Percentiles rank a stretch among this genome's conserved stretches.
These are phyloP conservation scores for Cryptotis parvus DNA, from an alignment of 2,113 vertebrate species.

Conservation along the genomic window DNA sequence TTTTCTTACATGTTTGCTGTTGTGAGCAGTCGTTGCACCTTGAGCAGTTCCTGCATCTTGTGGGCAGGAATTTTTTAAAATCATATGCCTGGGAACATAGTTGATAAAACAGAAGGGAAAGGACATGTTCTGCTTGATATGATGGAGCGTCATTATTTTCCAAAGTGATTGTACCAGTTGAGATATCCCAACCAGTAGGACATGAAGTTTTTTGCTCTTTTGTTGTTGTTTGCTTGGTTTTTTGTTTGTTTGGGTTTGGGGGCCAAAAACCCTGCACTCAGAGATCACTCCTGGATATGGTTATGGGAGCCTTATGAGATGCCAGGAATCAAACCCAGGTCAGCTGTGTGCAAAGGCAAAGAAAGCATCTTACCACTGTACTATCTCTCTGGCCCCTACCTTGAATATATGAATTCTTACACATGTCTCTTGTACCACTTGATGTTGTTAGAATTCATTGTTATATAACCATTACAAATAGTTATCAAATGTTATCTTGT, in stretches of 20 bases:
- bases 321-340: too few relatives aligned
- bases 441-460: background rate
- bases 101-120: background rate
- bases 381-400: too few relatives aligned
- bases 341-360: too few relatives aligned
- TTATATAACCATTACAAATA: background rate
- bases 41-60: too few relatives aligned
- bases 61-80: background rate
- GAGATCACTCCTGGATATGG: too few relatives aligned
- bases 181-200: background rate
- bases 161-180: background rate
- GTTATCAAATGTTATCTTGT: background rate
- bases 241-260: too few relatives aligned
- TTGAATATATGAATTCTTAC: background rate
- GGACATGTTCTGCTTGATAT: background rate
- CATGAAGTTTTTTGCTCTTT: background rate
- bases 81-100: background rate
- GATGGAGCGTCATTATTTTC: background rate
- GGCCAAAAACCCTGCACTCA: too few relatives aligned
- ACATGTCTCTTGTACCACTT: background rate
- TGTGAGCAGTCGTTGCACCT: too few relatives aligned
- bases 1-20: background rate
- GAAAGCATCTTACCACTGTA: too few relatives aligned
- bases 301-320: too few relatives aligned
- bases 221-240: too few relatives aligned